phyloP scores from a whole-genome alignment of 2,797 vertebrate genomes.

The Astyanax mexicanus region DNA sequence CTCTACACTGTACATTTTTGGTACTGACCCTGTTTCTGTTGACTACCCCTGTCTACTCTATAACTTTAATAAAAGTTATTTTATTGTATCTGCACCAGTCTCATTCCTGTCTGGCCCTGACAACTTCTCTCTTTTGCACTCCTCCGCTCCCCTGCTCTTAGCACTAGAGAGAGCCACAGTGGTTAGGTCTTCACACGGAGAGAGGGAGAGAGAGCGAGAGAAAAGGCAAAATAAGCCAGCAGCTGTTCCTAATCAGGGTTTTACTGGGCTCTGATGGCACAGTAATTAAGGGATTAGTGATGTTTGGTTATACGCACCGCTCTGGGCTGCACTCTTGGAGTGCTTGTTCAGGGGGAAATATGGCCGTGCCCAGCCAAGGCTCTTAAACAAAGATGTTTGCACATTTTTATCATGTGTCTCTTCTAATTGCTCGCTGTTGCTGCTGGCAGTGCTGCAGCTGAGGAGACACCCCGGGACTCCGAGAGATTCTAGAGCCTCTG shows the following conservation, averaged over 20 bases:
- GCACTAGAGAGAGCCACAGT: constrained; percentile 72
- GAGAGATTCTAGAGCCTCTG: background rate
- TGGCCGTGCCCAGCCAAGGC: constrained; percentile 59
- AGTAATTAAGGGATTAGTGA: constrained; percentile 82
- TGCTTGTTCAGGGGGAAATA: constrained; percentile 65
- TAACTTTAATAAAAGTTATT: too few species aligned
- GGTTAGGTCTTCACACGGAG: constrained; percentile 67
- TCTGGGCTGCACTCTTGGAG: constrained; percentile 71
- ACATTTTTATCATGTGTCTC: constrained; percentile 63
- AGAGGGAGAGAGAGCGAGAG: constrained; percentile 61
- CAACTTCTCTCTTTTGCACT: background rate
- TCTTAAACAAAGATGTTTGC: constrained; percentile 72
- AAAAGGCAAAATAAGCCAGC: constrained; percentile 74
- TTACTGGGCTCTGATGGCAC: constrained; percentile 79
- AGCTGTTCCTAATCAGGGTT: constrained; percentile 81
- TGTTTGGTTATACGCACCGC: constrained; percentile 75
- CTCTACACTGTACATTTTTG: too few species aligned
- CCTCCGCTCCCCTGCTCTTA: background rate
- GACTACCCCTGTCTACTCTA: too few species aligned
- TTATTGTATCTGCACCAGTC: too few species aligned
- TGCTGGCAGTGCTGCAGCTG: constrained; percentile 15
- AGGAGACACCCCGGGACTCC: constrained; percentile 14
- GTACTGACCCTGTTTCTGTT: too few species aligned
- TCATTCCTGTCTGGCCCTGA: too few species aligned
- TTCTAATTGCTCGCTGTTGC: constrained; percentile 33